Evolutionary conservation across 2,113 vertebrate genomes (phyloP), one percentile per base, ranked within the genome.

Genomic region (Oreochromis aureus): DNA sequence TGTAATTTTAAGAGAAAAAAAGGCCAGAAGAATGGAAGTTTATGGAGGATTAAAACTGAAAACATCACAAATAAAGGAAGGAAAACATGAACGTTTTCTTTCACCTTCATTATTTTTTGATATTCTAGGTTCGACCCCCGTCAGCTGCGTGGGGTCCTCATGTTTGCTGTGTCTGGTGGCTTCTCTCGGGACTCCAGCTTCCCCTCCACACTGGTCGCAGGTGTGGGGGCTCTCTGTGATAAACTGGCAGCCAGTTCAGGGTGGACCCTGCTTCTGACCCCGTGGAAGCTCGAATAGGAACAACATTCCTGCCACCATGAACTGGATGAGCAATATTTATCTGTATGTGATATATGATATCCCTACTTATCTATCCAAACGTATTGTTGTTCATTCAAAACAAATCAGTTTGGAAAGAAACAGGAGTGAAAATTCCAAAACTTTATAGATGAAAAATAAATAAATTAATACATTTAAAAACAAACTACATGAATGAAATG

Each of bases 181-280:
- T 24, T 56, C 5, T 24, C 53, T 22, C 5, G 2, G 19, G 1
- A 22, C n/a, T 56, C 55, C 12, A 7, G 55, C 56, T 58, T 30
- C 24, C 0, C 34, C 1, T 24, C 39, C 16, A n/a, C 61, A n/a
- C 61, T 36, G 61, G 61, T 66, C 10, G 0, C 61, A 36, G 32
- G 61, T 63, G 59, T n/a, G 34, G 7, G n/a, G 36, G 34, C 34
- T 6, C 19, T 69, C 19, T 39, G 61, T 69, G 34, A 69, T 39
- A 0, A 22, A 66, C 4, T 66, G 61, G 34, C 10, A n/a, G 61
- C 11, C 19, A 41, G 66, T 71, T 16, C 39, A 44, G 7, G n/a
- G 0, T 27, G 13, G 5, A 71, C 39, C 0, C 41, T 30, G 41
- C 41, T 46, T 46, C 69, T 46, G 22, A 6, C 30, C 59, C 32